Conservation (phyloP, 2,113 vertebrate species). For the Lichenostomus cassidix region DNA sequence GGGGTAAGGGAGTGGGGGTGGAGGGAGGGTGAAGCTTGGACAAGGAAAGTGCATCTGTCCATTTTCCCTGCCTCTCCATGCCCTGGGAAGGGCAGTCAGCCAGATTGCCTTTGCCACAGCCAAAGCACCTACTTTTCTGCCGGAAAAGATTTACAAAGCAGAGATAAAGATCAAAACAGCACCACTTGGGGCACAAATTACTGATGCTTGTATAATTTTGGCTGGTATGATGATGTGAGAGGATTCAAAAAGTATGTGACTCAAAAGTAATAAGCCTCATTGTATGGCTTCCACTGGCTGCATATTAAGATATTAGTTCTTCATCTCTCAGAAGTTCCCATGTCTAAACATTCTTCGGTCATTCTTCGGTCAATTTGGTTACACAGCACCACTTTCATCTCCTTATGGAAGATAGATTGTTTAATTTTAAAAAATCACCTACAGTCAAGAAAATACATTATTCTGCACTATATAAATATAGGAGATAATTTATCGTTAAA, state of each 20-base stretch:
- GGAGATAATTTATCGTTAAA: not conserved
- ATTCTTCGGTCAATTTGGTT: not conserved
- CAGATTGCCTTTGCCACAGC: not conserved
- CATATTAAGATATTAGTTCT: not conserved
- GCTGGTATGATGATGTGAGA: not conserved
- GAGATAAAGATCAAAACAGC: not conserved
- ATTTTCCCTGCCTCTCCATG: not conserved
- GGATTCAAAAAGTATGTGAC: not conserved
- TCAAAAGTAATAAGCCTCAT: not conserved
- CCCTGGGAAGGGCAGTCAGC: not conserved
- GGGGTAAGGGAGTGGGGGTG: fast-evolving
- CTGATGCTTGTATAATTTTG: not conserved
- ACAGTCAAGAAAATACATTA: not conserved
- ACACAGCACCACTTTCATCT: not conserved
- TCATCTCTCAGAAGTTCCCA: not conserved
- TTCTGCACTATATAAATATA: not conserved
- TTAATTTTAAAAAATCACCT: not conserved
- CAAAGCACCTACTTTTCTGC: not conserved
- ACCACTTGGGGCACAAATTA: not conserved
- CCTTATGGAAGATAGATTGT: not conserved
- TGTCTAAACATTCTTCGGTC: not conserved
- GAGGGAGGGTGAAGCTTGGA: not conserved
- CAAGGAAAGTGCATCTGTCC: not conserved
- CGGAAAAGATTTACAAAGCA: not conserved
- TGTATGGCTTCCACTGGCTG: fast-evolving